These are phyloP conservation scores for Rhinopomastus cyanomelas DNA, from an alignment of 2,113 vertebrate genomes.

Conservation along the genomic window DNA sequence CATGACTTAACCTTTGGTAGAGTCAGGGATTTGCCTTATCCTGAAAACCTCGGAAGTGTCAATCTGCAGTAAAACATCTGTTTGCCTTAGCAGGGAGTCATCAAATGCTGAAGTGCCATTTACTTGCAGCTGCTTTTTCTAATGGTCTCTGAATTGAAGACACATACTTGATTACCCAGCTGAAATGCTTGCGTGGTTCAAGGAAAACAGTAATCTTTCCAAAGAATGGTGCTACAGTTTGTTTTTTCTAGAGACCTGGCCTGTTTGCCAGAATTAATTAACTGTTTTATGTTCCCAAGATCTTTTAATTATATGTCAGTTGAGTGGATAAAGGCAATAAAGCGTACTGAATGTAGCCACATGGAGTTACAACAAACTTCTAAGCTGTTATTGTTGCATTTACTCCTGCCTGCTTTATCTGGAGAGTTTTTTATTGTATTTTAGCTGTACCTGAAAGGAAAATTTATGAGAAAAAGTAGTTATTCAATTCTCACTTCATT, in stretches of 20 bases:
- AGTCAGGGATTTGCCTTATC: not conserved
- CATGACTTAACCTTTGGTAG: not conserved
- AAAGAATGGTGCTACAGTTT: not conserved
- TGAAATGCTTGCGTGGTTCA: not conserved
- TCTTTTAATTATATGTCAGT: accelerated
- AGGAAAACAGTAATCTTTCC: not conserved
- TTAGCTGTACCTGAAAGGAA: not conserved
- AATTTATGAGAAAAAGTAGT: not conserved
- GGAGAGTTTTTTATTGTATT: not conserved
- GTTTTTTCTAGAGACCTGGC: not conserved
- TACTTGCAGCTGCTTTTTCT: not conserved
- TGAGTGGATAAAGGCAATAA: not conserved
- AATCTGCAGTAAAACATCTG: not conserved
- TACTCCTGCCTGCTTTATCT: not conserved
- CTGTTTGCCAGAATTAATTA: not conserved
- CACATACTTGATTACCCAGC: not conserved
- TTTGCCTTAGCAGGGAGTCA: not conserved
- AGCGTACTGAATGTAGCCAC: not conserved
- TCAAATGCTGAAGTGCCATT: not conserved
- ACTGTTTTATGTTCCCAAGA: not conserved
- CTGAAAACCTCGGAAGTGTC: not conserved
- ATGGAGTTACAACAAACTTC: not conserved
- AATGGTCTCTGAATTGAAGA: not conserved
- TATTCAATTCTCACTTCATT: not conserved
- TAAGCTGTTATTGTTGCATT: not conserved